Evolutionary conservation across 2,113 vertebrate genomes (phyloP).

Genomic region (Sceloporus undulatus): DNA sequence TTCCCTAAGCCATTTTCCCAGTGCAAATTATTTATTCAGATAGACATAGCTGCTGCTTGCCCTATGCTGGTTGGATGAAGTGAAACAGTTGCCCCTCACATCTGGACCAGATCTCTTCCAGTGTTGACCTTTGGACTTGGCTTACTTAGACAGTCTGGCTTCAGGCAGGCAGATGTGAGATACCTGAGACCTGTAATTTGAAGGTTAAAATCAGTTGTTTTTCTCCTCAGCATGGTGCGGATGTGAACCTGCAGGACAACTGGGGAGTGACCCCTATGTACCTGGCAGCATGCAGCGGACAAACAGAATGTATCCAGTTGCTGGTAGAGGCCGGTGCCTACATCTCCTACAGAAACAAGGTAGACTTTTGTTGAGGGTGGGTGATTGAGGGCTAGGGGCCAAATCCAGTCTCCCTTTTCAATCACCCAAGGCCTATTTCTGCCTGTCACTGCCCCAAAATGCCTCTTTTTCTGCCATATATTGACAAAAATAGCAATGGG

Average conservation of each 20-base stretch:
- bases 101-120: neutral
- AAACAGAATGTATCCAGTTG: conserved; percentile 62
- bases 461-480: too few relatives aligned
- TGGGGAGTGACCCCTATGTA: conserved; percentile 71
- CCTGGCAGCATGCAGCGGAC: conserved; percentile 68
- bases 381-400: too few relatives aligned
- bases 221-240: conserved; percentile 59
- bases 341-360: conserved; percentile 69
- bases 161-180: neutral
- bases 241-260: conserved; percentile 64
- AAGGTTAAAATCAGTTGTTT: neutral
- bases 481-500: too few relatives aligned
- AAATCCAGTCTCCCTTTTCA: neutral
- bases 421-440: too few relatives aligned
- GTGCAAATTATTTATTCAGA: neutral
- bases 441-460: too few relatives aligned
- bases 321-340: conserved; percentile 63
- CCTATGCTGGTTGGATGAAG: neutral
- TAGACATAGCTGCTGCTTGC: neutral
- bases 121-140: neutral
- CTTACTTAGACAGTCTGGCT: neutral
- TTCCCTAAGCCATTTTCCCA: neutral
- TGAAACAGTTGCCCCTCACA: too few relatives aligned
- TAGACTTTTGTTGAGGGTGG: neutral
- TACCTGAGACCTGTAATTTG: neutral